These are phyloP conservation scores for Aplysina aerophoba DNA, from an alignment of 37 sponge, comb jelly and placozoan genomes.

Conservation along the genomic window DNA sequence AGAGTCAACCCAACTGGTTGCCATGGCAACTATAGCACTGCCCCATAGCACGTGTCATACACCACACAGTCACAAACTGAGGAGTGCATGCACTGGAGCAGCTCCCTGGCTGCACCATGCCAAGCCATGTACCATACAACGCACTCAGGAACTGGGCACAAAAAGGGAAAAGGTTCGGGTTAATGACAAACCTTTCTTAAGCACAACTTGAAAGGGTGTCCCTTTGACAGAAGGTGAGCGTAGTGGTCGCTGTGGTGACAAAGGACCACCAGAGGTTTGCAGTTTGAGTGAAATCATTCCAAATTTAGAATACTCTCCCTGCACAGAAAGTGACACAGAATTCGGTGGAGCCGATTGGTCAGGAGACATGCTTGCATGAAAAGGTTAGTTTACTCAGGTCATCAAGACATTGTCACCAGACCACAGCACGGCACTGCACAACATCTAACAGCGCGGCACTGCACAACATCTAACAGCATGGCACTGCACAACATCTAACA, in stretches of 20 bases:
- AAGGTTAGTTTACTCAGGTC: no score
- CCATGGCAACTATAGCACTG: no score
- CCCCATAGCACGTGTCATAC: no score
- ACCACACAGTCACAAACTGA: no score
- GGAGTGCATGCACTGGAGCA: no score
- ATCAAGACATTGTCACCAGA: no score
- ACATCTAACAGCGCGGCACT: no score
- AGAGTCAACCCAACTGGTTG: neutral
- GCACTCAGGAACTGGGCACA: neutral
- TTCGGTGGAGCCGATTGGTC: neutral
- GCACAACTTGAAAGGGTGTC: conserved; percentile 31
- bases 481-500: no score
- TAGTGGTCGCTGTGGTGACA: neutral
- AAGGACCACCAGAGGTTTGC: conserved; percentile 30
- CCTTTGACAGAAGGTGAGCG: conserved; percentile 43
- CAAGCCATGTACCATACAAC: no score
- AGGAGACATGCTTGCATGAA: no score
- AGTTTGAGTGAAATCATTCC: conserved; percentile 39
- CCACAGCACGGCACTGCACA: no score
- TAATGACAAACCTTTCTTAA: conserved; percentile 31
- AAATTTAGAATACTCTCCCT: conserved; percentile 13
- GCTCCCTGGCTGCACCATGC: neutral
- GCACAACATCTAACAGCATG: no score
- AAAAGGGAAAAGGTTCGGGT: neutral
- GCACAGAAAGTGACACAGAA: neutral